phyloP scores from a whole-genome alignment of 1,140 invertebrate species.

The Teleogryllus occipitalis region DNA sequence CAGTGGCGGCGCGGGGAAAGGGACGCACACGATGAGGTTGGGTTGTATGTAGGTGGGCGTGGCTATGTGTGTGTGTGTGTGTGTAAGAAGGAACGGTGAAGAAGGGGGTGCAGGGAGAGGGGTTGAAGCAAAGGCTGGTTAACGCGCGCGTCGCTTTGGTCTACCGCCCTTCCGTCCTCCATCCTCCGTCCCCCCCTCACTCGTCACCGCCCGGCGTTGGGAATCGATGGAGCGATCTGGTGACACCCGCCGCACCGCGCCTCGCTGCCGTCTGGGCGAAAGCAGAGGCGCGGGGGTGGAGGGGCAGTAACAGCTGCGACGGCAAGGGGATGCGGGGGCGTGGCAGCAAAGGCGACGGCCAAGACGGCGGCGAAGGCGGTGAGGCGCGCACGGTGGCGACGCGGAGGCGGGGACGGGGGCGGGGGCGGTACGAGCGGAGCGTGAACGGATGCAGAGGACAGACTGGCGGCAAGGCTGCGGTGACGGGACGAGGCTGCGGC shows the following conservation, averaged over 20 bases:
- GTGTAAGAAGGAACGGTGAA: neutral
- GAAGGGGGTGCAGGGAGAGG: neutral
- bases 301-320: too few species aligned
- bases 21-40: neutral
- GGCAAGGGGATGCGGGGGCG: too few species aligned
- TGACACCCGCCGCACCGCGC: neutral
- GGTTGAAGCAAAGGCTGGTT: neutral
- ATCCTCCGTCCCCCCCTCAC: neutral
- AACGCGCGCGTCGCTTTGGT: neutral
- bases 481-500: too few species aligned
- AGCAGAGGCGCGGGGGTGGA: too few species aligned
- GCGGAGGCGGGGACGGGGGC: too few species aligned
- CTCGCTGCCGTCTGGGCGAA: neutral
- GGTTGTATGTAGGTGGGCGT: neutral
- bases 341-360: too few species aligned
- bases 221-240: neutral
- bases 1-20: too few species aligned
- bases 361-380: too few species aligned
- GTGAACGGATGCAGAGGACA: too few species aligned
- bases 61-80: neutral
- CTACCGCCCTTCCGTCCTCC: neutral
- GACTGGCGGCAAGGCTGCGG: too few species aligned
- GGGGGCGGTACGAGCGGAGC: too few species aligned
- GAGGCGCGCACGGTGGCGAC: too few species aligned
- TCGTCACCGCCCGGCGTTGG: neutral